Percentiles rank a stretch among this genome's conserved stretches.
Evolutionary conservation across 2,797 vertebrate genomes (phyloP).

Genomic region (Austrolebias charrua): DNA sequence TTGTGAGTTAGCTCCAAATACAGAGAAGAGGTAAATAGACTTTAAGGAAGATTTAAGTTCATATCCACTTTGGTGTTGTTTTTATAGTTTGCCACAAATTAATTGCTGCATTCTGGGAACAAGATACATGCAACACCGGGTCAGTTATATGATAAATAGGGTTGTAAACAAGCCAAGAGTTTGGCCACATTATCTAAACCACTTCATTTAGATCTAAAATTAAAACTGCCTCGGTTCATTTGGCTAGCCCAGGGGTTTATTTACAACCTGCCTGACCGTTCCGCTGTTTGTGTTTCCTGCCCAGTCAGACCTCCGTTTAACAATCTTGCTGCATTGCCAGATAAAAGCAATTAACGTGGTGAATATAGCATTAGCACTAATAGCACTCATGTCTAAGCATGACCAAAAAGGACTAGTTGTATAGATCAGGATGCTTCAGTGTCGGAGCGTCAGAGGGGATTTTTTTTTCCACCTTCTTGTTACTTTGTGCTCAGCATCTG

Average conservation of each 20-base stretch:
- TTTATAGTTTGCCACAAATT: conserved; percentile 1
- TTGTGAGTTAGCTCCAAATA: neutral
- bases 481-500: conserved; percentile 17
- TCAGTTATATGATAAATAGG: conserved; percentile 9
- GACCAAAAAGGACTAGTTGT: conserved; percentile 2
- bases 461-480: conserved; percentile 12
- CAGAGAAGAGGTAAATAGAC: neutral
- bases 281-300: conserved; percentile 47
- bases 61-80: neutral
- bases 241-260: conserved; percentile 37
- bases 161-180: conserved; percentile 15
- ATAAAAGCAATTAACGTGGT: conserved; percentile 47
- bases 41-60: neutral
- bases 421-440: conserved; percentile 10
- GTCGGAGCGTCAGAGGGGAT: conserved; percentile 5
- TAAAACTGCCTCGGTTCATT: conserved; percentile 14
- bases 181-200: conserved; percentile 16
- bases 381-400: conserved; percentile 17
- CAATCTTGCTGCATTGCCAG: conserved; percentile 45
- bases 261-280: conserved; percentile 56
- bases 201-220: conserved; percentile 21
- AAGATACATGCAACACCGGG: neutral
- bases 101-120: neutral
- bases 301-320: conserved; percentile 42
- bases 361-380: conserved; percentile 41